These are phyloP conservation scores for Charina bottae DNA, from an alignment of 2,113 vertebrate species.

Conservation along the genomic window DNA sequence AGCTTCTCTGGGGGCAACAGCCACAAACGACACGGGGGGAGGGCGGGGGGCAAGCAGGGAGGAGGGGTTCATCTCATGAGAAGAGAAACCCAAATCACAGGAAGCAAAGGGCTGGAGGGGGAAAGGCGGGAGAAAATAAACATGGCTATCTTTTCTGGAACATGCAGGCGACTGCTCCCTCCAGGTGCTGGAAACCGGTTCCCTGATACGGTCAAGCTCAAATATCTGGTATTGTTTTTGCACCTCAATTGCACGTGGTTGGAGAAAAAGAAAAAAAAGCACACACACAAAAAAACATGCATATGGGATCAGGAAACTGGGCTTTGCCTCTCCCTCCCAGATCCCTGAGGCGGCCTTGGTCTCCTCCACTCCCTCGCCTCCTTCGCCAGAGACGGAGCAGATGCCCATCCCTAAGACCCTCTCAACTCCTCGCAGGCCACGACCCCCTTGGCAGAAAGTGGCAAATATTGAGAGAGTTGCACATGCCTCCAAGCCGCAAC, in stretches of 20 bases:
- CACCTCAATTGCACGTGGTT: background rate
- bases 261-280: background rate
- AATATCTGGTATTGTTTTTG: background rate
- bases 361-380: background rate
- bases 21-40: background rate
- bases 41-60: background rate
- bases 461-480: constrained; percentile 74
- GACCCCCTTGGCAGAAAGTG: constrained; percentile 57
- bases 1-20: background rate
- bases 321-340: constrained; percentile 39
- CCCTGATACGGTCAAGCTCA: background rate
- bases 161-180: background rate
- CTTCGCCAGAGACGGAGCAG: background rate
- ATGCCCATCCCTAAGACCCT: background rate
- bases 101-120: background rate
- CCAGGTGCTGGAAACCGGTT: background rate
- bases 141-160: background rate
- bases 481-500: constrained; percentile 64
- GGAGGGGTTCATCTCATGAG: too few species aligned
- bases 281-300: background rate
- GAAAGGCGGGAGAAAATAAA: background rate
- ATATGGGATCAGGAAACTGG: background rate
- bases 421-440: background rate
- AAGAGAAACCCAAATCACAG: background rate
- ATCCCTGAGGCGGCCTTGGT: background rate